Base-by-base conservation (phyloP, 37 sponge, comb jelly and placozoan species). In the Spongilla lacustris region DNA sequence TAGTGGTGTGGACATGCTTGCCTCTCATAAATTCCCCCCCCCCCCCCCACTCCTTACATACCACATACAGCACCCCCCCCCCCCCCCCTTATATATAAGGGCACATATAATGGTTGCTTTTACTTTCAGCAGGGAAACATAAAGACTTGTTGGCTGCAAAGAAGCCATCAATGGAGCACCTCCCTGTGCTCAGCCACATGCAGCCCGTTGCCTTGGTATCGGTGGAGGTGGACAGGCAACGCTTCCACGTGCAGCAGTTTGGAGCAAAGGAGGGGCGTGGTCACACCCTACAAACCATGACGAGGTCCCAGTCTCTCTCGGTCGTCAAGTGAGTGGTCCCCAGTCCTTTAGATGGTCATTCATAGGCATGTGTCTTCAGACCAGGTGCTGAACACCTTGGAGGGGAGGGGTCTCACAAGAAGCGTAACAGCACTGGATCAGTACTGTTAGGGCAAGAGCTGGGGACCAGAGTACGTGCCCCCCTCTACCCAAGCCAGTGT, bases 221-320 rank as follows among this genome's bases (percentile, higher is more conserved):
- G 26, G 93, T 93, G 79, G 93, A 93, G 26, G 77, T 80, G 34
- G 87, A 89, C 50, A 72, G 71, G 31, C 90, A 93, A 28, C 34
- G n/a, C 14, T 70, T 90, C 9, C 74, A 69, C 4, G 77, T 90
- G 10, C 81, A 68, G 67, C 32, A 78, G 75, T 71, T 84, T 13
- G 23, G 17, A 22, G 12, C 66, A 11, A 76, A 26, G 50, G 29
- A 80, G 30, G 68, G 68, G 33, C n/a, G 32, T 12, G 25, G 68
- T 17, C 17, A 29, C 22, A n/a, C 28, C 27, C 27, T 2, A 50
- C 22, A 46, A 66, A 22, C 78, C 67, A 78, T 86, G 71, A 58
- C 46, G 73, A 50, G 81, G 30, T 87, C 87, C 66, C 48, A 73
- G 41, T 87, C 87, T 23, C 73, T 86, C 41, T 74, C 75, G 75